Conservation (phyloP, 2,888 invertebrate genomes). For the Diaphora mendica region DNA sequence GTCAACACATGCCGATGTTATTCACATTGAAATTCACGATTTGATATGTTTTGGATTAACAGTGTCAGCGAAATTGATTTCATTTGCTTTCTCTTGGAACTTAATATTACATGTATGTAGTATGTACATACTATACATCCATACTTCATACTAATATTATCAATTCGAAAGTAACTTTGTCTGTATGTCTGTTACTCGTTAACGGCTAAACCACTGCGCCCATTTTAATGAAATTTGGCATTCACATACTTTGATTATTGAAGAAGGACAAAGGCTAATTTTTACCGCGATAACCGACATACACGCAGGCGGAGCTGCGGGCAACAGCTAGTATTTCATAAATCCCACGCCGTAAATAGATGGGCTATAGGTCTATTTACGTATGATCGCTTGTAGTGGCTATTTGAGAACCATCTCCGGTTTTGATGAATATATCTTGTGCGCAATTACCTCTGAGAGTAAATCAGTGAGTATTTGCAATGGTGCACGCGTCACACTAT, state of each 20-base stretch:
- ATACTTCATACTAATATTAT: no score
- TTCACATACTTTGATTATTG: no score
- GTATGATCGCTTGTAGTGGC: background rate
- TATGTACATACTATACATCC: background rate
- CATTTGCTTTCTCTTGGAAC: background rate
- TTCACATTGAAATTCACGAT: conserved; percentile 27
- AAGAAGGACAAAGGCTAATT: no score
- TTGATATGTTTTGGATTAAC: conserved; percentile 20
- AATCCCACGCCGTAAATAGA: background rate
- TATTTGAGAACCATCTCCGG: background rate
- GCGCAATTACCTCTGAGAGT: conserved; percentile 85
- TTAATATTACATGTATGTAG: background rate
- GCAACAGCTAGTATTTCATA: background rate
- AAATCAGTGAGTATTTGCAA: conserved; percentile 90
- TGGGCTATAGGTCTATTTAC: background rate
- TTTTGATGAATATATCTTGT: background rate
- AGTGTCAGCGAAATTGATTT: background rate
- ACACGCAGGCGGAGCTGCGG: no score
- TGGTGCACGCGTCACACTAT: conserved; percentile 90
- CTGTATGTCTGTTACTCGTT: no score
- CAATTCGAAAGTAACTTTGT: no score
- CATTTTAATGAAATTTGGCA: no score
- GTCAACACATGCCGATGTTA: conserved; percentile 12
- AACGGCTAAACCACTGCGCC: no score
- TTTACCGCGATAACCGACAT: no score